A percentile compares a stretch with the other conserved stretches of the same genome.
Evolutionary conservation across 2,888 invertebrate species (phyloP).

Genomic region (Philaethria dido): DNA sequence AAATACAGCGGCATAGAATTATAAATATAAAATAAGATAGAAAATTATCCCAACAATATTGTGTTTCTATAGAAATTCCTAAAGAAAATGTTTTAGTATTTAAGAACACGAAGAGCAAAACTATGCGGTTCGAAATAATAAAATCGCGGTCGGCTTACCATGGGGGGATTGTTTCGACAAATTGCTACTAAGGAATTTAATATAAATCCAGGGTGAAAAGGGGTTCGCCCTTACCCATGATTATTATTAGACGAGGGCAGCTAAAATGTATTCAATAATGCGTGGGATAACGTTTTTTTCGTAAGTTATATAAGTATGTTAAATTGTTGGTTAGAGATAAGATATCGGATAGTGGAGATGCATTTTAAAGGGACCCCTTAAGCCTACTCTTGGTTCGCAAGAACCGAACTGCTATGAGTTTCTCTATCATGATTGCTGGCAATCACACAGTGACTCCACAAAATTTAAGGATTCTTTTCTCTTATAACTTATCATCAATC

Average conservation of each 20-base stretch:
- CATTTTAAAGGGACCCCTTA: too few species aligned
- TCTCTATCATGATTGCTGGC: too few species aligned
- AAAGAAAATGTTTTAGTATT: not conserved
- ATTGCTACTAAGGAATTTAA: slow-evolving; percentile 79
- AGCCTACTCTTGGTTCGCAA: too few species aligned
- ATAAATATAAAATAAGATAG: not conserved
- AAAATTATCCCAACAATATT: slow-evolving; percentile 31
- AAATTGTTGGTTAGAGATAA: not conserved
- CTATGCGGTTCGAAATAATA: slow-evolving; percentile 57
- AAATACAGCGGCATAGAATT: too few species aligned
- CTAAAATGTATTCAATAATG: slow-evolving; percentile 35
- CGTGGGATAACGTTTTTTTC: not conserved
- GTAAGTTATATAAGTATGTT: not conserved
- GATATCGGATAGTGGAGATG: too few species aligned
- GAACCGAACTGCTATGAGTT: too few species aligned
- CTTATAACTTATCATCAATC: too few species aligned
- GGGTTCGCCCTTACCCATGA: slow-evolving; percentile 68
- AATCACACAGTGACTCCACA: too few species aligned
- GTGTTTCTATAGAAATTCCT: not conserved
- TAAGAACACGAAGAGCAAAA: slow-evolving; percentile 24
- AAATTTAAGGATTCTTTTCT: too few species aligned
- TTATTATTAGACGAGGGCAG: slow-evolving; percentile 63
- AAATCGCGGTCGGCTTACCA: slow-evolving; percentile 65
- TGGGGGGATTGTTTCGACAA: slow-evolving; percentile 72
- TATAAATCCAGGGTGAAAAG: slow-evolving; percentile 79